Percentiles rank a stretch among this genome's conserved stretches.
Conservation (phyloP, 2,113 vertebrate genomes). For the Odocoileus virginianus region DNA sequence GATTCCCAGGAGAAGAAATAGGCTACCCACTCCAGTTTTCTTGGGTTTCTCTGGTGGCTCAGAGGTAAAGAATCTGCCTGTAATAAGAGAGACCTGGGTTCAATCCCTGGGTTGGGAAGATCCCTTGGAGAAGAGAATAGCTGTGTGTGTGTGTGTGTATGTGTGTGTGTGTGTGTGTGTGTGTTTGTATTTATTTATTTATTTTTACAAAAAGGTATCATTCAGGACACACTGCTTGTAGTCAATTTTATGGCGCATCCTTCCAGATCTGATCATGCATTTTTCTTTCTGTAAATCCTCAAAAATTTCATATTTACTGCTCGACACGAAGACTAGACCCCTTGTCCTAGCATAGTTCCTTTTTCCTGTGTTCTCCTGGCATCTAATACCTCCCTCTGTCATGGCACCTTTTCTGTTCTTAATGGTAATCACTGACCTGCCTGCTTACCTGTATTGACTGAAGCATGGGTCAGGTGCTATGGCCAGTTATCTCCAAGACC, state of each 20-base stretch:
- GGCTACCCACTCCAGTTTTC: not conserved
- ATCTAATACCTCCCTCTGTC: not conserved
- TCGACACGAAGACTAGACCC: too few relatives aligned
- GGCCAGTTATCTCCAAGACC: too few relatives aligned
- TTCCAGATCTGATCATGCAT: rapidly evolving
- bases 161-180: not conserved
- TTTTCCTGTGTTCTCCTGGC: not conserved
- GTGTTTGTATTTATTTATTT: not conserved
- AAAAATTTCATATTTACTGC: too few relatives aligned
- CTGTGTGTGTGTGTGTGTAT: not conserved
- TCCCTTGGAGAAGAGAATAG: not conserved
- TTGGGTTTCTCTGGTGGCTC: not conserved
- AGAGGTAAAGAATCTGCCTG: not conserved
- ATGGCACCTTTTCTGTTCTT: not conserved
- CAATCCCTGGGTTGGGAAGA: not conserved
- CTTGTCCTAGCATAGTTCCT: rapidly evolving
- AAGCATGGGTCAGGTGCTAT: rapidly evolving
- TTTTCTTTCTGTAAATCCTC: not conserved
- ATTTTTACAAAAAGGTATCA: not conserved
- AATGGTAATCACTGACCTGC: rapidly evolving
- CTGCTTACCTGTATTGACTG: rapidly evolving
- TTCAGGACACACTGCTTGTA: not conserved
- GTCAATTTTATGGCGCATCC: not conserved
- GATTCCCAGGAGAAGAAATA: not conserved
- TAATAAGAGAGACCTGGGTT: not conserved